phyloP scores from a whole-genome alignment of 2,888 invertebrate genomes.

The Calliphora vomitoria region DNA sequence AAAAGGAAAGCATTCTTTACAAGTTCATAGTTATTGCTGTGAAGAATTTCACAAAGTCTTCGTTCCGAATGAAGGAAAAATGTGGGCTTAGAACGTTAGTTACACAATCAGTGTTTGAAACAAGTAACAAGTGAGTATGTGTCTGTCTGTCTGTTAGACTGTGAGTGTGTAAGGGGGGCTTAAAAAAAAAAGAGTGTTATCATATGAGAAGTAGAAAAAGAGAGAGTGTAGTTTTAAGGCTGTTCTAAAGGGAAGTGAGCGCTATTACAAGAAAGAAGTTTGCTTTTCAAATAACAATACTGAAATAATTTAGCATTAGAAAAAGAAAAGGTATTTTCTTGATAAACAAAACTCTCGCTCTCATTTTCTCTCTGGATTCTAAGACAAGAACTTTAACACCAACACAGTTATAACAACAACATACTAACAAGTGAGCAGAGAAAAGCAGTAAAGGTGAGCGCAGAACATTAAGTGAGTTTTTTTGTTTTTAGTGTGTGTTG shows the following conservation, averaged over 20 bases:
- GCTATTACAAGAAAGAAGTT: neutral
- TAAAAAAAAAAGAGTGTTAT: neutral
- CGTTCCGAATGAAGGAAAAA: constrained; percentile 26
- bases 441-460: constrained; percentile 35
- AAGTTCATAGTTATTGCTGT: neutral
- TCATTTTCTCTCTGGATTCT: constrained; percentile 47
- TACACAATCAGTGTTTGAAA: constrained; percentile 66
- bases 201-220: constrained; percentile 18
- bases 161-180: constrained; percentile 5
- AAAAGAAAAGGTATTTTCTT: constrained; percentile 3
- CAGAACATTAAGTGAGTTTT: constrained; percentile 55
- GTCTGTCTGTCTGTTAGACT: neutral
- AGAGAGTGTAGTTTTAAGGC: constrained; percentile 12
- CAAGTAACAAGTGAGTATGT: constrained; percentile 36
- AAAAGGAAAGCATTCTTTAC: constrained; percentile 39
- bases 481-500: neutral
- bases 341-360: constrained; percentile 10
- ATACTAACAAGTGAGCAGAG: constrained; percentile 44
- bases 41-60: constrained; percentile 5
- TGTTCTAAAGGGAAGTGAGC: neutral
- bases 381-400: constrained; percentile 59
- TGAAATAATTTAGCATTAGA: constrained; percentile 27
- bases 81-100: constrained; percentile 71
- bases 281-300: neutral
- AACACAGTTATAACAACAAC: constrained; percentile 26